Conservation (phyloP, 2,888 invertebrate species). For the Marronus borbonicus region DNA sequence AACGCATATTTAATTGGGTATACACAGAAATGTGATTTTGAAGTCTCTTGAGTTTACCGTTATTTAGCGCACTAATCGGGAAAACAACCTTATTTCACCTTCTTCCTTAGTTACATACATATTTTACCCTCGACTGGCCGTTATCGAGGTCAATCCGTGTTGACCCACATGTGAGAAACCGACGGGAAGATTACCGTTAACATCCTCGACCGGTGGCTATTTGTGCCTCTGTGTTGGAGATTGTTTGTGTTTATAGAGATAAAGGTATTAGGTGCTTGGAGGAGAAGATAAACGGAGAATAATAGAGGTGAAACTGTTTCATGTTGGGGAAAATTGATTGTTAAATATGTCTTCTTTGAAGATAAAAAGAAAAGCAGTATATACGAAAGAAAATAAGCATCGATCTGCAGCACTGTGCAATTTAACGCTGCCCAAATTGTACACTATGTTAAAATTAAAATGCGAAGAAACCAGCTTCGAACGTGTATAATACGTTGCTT, state of each 20-base stretch:
- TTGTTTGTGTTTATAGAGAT: conserved; percentile 15
- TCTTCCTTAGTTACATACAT: conserved; percentile 18
- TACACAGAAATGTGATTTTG: conserved; percentile 19
- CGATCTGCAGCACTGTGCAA: no score
- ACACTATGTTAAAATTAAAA: no score
- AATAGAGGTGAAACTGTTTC: background rate
- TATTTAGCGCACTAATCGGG: conserved; percentile 9
- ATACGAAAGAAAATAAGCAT: no score
- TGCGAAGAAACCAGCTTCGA: no score
- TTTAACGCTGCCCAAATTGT: no score
- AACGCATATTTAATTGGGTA: conserved; percentile 28
- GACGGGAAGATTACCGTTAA: conserved; percentile 10
- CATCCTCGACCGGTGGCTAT: conserved; percentile 25
- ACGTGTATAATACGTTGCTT: no score
- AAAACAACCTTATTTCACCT: conserved; percentile 9
- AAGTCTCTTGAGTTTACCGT: conserved; percentile 3
- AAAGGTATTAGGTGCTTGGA: conserved; percentile 28
- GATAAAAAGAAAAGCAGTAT: no score
- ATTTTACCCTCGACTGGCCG: conserved; percentile 29
- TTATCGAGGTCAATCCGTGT: conserved; percentile 37
- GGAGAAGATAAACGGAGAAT: conserved; percentile 17
- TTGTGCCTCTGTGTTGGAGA: conserved; percentile 5
- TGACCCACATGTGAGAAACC: conserved; percentile 31
- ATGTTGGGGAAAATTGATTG: no score
- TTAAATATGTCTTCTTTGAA: no score